These are phyloP conservation scores for Paramisgurnus dabryanus DNA, from an alignment of 2,113 vertebrate genomes.

Conservation along the genomic window DNA sequence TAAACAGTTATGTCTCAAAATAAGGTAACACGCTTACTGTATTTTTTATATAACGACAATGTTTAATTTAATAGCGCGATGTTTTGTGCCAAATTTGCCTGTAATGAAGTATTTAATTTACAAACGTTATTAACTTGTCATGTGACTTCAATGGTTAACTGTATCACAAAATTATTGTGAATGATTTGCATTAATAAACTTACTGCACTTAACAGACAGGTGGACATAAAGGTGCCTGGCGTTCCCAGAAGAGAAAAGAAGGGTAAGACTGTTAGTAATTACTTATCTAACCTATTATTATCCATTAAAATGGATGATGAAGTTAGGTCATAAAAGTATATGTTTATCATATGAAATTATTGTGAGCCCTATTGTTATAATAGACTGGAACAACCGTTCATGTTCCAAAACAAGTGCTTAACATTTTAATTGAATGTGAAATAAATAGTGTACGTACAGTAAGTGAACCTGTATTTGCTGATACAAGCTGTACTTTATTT, in stretches of 20 bases:
- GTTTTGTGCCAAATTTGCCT: not conserved
- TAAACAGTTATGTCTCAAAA: constrained; percentile 62
- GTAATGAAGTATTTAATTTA: no score
- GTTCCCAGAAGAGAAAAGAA: constrained; percentile 67
- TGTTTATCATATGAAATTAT: no score
- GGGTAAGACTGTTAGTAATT: constrained; percentile 59
- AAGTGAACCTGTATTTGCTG: not conserved
- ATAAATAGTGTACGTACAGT: no score
- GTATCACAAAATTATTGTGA: not conserved
- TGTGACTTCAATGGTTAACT: not conserved
- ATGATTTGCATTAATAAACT: not conserved
- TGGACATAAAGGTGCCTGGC: constrained; percentile 62
- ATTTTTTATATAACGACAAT: not conserved
- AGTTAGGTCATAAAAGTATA: no score
- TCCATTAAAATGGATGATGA: no score
- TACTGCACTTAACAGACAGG: constrained; percentile 59
- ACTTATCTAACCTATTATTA: not conserved
- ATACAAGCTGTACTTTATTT: not conserved
- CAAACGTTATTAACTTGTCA: no score
- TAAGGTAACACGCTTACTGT: constrained; percentile 62
- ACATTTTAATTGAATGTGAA: no score
- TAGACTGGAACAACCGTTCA: no score
- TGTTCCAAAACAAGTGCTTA: no score
- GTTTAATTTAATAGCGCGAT: not conserved
- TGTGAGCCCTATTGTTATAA: no score